Base-by-base conservation (phyloP, 2,888 invertebrate species). In the Alloplasta piceator region DNA sequence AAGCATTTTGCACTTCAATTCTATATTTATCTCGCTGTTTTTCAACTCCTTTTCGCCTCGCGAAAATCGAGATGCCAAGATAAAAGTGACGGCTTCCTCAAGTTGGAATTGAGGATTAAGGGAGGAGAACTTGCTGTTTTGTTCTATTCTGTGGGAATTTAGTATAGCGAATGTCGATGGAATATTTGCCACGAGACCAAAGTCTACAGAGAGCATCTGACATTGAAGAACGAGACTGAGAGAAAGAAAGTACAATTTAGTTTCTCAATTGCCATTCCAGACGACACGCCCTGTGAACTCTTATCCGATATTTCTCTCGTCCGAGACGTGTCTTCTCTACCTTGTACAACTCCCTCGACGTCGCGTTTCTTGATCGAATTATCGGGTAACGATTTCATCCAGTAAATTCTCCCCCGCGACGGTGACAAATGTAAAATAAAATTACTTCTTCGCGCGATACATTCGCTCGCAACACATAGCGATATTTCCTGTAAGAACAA, bases 361-460 rank as follows among this genome's bases (percentile, higher is more conserved):
- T 52, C 14, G 16, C 4, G 12, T 52, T 50, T 38, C 61, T 64
- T 46, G 5, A 67, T 60, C 26, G 60, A 78, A 72, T 72, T 78
- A 78, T 72, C 72, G 72, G 66, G 12, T 67, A 78, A 67, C 50
- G 26, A 72, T 72, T 72, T 52, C 43, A 61, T 66, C 52, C n/a
- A 4, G 52, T 39, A 63, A 55, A 56, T 6, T 56, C 52, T 52
- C 52, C 61, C 61, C 41, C 43, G 26, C 63, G 46, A 41, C 55
- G 7, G 41, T 63, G 1, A 16, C 6, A 43, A 38, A 36, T 56
- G 9, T 36, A 46, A 52, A 52, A 10, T 26, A 7, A n/a, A 64
- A 73, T 73, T 73, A 43, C 43, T 43, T 9, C 10, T 10, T 4
- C 43, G 6, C 10, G 43, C 7, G 6, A 43, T 43, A 36, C 43